phyloP scores from a whole-genome alignment of 2,888 invertebrate genomes.

The Maniola hyperantus region DNA sequence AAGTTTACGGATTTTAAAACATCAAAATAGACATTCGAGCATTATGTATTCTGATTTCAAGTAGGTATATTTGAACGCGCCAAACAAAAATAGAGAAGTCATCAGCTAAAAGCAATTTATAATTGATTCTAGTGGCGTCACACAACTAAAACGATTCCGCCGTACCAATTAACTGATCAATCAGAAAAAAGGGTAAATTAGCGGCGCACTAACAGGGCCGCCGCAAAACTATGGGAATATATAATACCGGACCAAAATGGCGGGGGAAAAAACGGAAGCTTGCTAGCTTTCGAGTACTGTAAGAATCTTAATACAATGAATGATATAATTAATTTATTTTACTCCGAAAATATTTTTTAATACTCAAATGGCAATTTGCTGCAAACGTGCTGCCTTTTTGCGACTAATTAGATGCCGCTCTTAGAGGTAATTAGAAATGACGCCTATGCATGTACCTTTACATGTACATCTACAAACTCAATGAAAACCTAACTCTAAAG shows the following conservation, averaged over 20 bases:
- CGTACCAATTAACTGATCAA: slow-evolving; percentile 43
- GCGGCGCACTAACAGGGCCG: slow-evolving; percentile 44
- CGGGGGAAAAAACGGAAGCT: slow-evolving; percentile 41
- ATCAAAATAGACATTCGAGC: not conserved
- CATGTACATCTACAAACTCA: too few relatives aligned
- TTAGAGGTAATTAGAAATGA: too few relatives aligned
- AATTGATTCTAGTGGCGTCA: slow-evolving; percentile 28
- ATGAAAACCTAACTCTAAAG: too few relatives aligned
- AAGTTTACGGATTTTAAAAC: too few relatives aligned
- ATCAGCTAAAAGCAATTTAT: slow-evolving; percentile 24
- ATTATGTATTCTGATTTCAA: not conserved
- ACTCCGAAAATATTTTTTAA: not conserved
- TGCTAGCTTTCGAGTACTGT: slow-evolving; percentile 12
- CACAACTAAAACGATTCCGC: slow-evolving; percentile 36
- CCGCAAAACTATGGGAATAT: slow-evolving; percentile 48
- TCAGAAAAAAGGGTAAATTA: slow-evolving; percentile 46
- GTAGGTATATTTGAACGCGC: not conserved
- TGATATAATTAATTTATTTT: too few relatives aligned
- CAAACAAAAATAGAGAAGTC: slow-evolving; percentile 25
- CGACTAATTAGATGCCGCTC: too few relatives aligned
- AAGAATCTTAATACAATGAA: not conserved
- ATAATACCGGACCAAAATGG: slow-evolving; percentile 53
- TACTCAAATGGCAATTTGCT: too few relatives aligned
- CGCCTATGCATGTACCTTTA: too few relatives aligned
- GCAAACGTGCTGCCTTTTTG: too few relatives aligned